phyloP scores from a whole-genome alignment of 2,797 vertebrate genomes.

The Diplodus sargus region DNA sequence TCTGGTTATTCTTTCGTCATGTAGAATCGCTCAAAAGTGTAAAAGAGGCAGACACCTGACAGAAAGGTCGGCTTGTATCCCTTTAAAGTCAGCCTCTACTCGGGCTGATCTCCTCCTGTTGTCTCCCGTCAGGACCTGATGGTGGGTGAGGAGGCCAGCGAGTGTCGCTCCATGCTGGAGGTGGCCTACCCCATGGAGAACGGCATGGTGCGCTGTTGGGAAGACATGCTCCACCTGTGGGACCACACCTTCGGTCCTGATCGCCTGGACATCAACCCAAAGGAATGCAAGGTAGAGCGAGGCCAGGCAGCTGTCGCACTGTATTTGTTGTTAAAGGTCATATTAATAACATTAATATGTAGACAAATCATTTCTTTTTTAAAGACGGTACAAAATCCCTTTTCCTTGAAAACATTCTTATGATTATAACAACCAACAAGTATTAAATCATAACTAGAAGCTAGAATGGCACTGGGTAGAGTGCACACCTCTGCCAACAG shows the following conservation, averaged over 20 bases:
- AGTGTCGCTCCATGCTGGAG: constrained; percentile 88
- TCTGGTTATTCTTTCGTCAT: no score
- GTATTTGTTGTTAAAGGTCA: background rate
- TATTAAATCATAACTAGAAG: no score
- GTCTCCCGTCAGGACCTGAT: constrained; percentile 85
- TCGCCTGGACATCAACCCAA: constrained; percentile 81
- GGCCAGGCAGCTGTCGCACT: background rate
- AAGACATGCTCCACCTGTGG: constrained; percentile 90
- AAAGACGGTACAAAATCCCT: no score
- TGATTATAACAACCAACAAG: no score
- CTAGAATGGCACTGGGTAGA: no score
- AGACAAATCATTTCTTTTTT: no score
- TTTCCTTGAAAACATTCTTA: no score
- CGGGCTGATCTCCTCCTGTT: background rate
- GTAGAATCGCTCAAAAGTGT: no score
- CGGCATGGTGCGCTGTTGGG: constrained; percentile 88
- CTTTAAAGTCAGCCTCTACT: background rate
- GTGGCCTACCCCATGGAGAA: constrained; percentile 90
- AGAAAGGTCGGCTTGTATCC: background rate
- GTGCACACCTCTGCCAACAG: no score
- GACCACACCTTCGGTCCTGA: constrained; percentile 87
- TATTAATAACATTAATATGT: no score
- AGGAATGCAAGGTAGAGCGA: constrained; percentile 81
- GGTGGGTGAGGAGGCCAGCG: constrained; percentile 88
- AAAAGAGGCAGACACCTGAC: background rate